A percentile compares a stretch with the other conserved stretches of the same genome.
These are phyloP conservation scores for Sebastes elongatus DNA, from an alignment of 2,797 vertebrate genomes.

Conservation along the genomic window DNA sequence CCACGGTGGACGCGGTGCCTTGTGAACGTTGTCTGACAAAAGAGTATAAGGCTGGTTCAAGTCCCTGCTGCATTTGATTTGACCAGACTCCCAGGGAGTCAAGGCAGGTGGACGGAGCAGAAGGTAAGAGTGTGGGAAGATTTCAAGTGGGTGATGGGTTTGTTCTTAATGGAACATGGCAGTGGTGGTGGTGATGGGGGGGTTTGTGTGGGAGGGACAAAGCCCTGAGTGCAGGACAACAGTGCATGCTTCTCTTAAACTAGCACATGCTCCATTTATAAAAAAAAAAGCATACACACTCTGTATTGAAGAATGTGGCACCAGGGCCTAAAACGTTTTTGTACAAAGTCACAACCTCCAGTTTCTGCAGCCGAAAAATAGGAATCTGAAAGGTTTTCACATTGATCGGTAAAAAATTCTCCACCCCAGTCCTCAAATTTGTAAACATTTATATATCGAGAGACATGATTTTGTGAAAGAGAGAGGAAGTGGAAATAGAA, in stretches of 20 bases:
- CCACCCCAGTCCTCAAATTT: conserved; percentile 35
- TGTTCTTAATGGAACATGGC: conserved; percentile 50
- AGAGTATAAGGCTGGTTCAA: conserved; percentile 70
- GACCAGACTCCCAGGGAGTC: conserved; percentile 48
- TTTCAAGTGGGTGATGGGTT: conserved; percentile 35
- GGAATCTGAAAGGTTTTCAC: conserved; percentile 63
- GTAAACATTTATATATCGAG: conserved; percentile 75
- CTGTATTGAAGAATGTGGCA: conserved; percentile 40
- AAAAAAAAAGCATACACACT: conserved; percentile 10
- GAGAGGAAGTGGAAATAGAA: conserved; percentile 50
- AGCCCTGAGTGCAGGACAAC: conserved; percentile 77
- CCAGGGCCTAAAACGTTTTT: conserved; percentile 36
- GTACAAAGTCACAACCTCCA: conserved; percentile 59
- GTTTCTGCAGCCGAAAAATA: conserved; percentile 50
- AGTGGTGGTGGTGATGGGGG: neutral
- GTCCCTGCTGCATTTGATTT: conserved; percentile 69
- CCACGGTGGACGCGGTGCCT: conserved; percentile 37
- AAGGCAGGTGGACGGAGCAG: conserved; percentile 60
- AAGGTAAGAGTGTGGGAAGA: conserved; percentile 49
- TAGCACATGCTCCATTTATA: conserved; percentile 73
- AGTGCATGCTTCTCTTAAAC: conserved; percentile 74
- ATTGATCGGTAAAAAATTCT: conserved; percentile 55
- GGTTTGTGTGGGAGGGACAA: conserved; percentile 40
- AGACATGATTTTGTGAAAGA: conserved; percentile 46
- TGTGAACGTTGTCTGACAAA: conserved; percentile 52